Conservation (phyloP, 2,113 vertebrate species). For the Chlamydotis undulata region DNA sequence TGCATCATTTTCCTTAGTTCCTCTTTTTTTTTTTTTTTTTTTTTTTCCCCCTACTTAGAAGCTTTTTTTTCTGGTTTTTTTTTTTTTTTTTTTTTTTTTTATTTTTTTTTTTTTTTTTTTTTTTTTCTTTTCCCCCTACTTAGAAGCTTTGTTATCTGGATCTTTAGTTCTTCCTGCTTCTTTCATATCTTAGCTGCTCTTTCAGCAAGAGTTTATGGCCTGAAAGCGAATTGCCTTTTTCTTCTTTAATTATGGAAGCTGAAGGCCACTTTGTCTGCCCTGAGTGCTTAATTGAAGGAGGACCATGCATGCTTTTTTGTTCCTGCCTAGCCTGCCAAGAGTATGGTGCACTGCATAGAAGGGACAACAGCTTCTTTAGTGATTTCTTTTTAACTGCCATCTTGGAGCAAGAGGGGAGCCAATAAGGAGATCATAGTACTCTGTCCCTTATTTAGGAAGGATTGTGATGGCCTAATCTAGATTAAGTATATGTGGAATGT, state of each 20-base stretch:
- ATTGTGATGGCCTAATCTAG: not conserved
- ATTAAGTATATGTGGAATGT: not conserved
- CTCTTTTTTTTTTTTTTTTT: not conserved
- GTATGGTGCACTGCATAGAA: not conserved
- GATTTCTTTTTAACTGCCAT: slow-evolving; percentile 13
- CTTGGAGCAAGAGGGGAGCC: not conserved
- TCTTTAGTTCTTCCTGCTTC: slow-evolving; percentile 28
- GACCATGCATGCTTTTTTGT: slow-evolving; percentile 20
- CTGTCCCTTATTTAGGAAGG: not conserved
- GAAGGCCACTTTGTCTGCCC: slow-evolving; percentile 47
- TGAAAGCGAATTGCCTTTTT: slow-evolving; percentile 41
- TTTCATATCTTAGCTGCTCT: slow-evolving; percentile 29
- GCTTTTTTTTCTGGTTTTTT: slow-evolving; percentile 17
- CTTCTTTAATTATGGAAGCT: slow-evolving; percentile 50
- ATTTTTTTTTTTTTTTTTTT: not conserved
- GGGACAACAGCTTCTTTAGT: not conserved
- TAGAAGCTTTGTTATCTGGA: slow-evolving; percentile 2
- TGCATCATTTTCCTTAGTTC: slow-evolving; percentile 2
- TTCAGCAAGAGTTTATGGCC: slow-evolving; percentile 45
- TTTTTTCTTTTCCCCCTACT: not conserved
- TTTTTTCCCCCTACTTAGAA: not conserved
- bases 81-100: not conserved
- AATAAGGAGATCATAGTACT: not conserved
- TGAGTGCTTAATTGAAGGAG: slow-evolving; percentile 29
- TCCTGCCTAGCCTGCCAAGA: not conserved